Conservation (phyloP, 2,888 invertebrate genomes). For the Conus canariensis region DNA sequence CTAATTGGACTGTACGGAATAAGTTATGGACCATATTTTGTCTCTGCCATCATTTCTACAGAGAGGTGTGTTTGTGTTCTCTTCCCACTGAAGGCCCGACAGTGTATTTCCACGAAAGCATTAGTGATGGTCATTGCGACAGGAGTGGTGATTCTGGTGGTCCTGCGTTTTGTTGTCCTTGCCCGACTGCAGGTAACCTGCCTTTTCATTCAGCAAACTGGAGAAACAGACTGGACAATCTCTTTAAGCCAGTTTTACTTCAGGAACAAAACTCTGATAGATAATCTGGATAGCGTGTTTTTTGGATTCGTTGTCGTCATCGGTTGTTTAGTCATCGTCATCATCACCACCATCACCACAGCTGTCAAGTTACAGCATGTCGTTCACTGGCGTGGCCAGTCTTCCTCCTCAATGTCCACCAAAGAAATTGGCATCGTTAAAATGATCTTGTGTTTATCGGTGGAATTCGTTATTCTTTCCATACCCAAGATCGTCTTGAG, state of each 20-base stretch:
- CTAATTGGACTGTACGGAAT: conserved; percentile 23
- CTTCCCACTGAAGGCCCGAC: conserved; percentile 15
- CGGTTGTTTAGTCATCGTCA: background rate
- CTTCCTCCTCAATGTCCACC: background rate
- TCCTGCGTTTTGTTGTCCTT: background rate
- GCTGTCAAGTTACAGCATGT: background rate
- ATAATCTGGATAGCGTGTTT: background rate
- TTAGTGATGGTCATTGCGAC: background rate
- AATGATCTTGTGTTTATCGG: conserved; percentile 25
- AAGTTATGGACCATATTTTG: background rate
- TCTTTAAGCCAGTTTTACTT: conserved; percentile 20
- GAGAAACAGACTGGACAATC: background rate
- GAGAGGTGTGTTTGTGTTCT: conserved; percentile 34
- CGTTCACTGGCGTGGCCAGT: background rate
- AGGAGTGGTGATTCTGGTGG: background rate
- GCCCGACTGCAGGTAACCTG: background rate
- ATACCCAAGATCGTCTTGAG: background rate
- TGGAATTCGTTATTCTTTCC: conserved; percentile 24
- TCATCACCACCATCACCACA: conserved; percentile 25
- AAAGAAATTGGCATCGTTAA: conserved; percentile 19
- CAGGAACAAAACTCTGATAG: background rate
- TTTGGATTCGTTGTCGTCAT: conserved; percentile 1
- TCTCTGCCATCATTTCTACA: conserved; percentile 4
- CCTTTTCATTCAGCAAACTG: background rate
- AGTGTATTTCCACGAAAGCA: background rate